phyloP scores from a whole-genome alignment of 2,888 invertebrate species.

The Euclidia mi region DNA sequence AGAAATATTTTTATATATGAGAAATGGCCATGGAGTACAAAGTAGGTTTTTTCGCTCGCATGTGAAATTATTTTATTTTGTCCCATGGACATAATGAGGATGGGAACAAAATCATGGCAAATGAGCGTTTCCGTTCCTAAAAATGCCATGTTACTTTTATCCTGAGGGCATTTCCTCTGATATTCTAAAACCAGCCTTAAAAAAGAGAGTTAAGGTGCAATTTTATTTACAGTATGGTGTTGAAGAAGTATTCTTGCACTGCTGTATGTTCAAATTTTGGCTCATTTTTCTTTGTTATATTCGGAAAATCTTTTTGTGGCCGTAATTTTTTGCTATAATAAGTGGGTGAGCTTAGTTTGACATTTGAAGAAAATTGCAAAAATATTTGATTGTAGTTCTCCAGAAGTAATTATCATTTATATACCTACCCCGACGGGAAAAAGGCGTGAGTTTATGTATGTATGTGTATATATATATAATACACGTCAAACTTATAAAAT shows the following conservation, averaged over 20 bases:
- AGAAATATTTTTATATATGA: slow-evolving; percentile 34
- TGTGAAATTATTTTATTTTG: slow-evolving; percentile 70
- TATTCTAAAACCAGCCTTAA: slow-evolving; percentile 16
- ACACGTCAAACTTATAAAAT: no score
- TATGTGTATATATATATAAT: no score
- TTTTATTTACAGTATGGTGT: neutral
- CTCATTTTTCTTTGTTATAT: slow-evolving; percentile 65
- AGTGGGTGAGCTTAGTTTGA: slow-evolving; percentile 13
- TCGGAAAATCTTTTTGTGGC: slow-evolving; percentile 52
- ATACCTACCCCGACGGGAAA: no score
- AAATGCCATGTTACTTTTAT: slow-evolving; percentile 31
- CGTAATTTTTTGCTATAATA: slow-evolving; percentile 51
- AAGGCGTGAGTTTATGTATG: no score
- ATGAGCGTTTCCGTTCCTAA: slow-evolving; percentile 61
- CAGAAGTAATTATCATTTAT: no score
- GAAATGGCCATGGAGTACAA: slow-evolving; percentile 29
- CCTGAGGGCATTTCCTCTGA: neutral
- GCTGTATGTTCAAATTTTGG: slow-evolving; percentile 56
- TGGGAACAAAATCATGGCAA: slow-evolving; percentile 68
- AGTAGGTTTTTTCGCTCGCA: slow-evolving; percentile 35
- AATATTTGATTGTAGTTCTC: no score
- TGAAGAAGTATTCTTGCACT: slow-evolving; percentile 8
- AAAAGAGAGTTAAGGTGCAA: neutral
- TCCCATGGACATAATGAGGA: slow-evolving; percentile 64
- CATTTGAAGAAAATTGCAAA: no score